A percentile compares a stretch with the other conserved stretches of the same genome.
These are phyloP conservation scores for Drosophila infuscata DNA, from an alignment of 2,888 invertebrate genomes.

Conservation along the genomic window DNA sequence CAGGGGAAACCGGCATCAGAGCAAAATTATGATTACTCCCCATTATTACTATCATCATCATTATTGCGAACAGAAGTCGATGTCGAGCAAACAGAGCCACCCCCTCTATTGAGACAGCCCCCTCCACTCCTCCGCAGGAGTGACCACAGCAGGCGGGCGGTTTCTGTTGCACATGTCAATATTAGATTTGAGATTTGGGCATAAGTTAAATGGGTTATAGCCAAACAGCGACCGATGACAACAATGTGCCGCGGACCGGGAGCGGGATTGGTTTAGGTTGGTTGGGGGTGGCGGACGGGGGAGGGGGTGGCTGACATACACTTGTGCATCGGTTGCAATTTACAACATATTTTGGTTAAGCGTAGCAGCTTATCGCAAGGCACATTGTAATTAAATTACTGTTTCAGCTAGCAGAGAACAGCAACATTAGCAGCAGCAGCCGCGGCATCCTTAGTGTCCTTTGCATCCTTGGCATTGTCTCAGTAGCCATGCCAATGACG, in stretches of 20 bases:
- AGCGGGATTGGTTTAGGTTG: not conserved
- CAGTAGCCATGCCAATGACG: slow-evolving; percentile 22
- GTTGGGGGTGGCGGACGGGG: not conserved
- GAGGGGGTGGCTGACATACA: slow-evolving; percentile 9
- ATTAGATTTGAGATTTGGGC: slow-evolving; percentile 68
- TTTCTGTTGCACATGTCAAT: slow-evolving; percentile 70
- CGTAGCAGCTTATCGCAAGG: slow-evolving; percentile 34
- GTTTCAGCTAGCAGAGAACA: slow-evolving; percentile 17
- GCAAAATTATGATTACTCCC: slow-evolving; percentile 66
- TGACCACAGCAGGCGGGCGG: slow-evolving; percentile 41
- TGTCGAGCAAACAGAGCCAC: slow-evolving; percentile 42
- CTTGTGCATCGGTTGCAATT: slow-evolving; percentile 55
- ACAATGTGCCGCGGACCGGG: slow-evolving; percentile 1
- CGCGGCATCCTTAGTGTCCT: slow-evolving; percentile 14
- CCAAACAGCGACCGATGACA: slow-evolving; percentile 14
- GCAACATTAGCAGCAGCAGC: slow-evolving; percentile 2
- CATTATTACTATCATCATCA: slow-evolving; percentile 39
- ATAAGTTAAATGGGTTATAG: slow-evolving; percentile 74
- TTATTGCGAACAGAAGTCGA: slow-evolving; percentile 61
- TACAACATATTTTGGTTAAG: slow-evolving; percentile 7
- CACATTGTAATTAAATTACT: slow-evolving; percentile 74
- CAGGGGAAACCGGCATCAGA: slow-evolving; percentile 60
- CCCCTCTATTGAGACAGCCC: not conserved
- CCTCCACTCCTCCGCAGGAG: not conserved
- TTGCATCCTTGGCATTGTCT: slow-evolving; percentile 11